Base-by-base conservation (phyloP, 2,797 vertebrate species). In the Acanthopagrus latus region DNA sequence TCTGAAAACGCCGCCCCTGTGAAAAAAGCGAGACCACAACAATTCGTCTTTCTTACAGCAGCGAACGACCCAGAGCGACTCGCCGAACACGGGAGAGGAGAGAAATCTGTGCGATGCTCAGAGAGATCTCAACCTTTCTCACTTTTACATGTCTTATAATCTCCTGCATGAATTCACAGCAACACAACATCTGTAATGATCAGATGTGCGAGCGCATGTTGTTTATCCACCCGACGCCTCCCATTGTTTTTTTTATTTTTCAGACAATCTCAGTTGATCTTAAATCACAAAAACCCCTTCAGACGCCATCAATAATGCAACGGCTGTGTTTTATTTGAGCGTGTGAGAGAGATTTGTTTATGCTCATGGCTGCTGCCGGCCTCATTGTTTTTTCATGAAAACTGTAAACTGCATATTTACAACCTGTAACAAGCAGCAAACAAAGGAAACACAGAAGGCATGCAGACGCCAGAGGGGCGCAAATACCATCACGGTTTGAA, bases 341-440 rank as follows among this genome's bases (percentile, higher is more conserved):
- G 41, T 9, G 41, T 33, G 48, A 7, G 54, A n/a, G 48, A 54
- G 50, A 84, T 92, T 87, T 93, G 90, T 94, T 94, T 86, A 92
- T 77, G 93, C 92, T 92, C 64, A 57, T 91, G 88, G 89, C 88
- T 90, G 86, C 46, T 81, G 80, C 70, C 82, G 64, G 77, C 81
- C 91, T 93, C 90, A 93, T 92, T 93, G 89, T 85, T 93, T 92
- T 94, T 94, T 94, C 88, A 94, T 93, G 90, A 93, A 92, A 83
- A 87, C 76, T 82, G 84, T 93, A 91, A 91, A 92, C 78, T 84
- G 89, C 88, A 93, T 92, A 93, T 94, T 94, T 94, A 93, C 91
- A 87, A 88, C 76, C 47, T 84, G 88, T 91, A 86, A 90, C 78
- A 62, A 80, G 69, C 67, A 74, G 66, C 70, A 78, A 83, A 93